A percentile compares a stretch with the other conserved stretches of the same genome.
Evolutionary conservation across 2,113 vertebrate genomes (phyloP).

Genomic region (Emydura subglobosa): DNA sequence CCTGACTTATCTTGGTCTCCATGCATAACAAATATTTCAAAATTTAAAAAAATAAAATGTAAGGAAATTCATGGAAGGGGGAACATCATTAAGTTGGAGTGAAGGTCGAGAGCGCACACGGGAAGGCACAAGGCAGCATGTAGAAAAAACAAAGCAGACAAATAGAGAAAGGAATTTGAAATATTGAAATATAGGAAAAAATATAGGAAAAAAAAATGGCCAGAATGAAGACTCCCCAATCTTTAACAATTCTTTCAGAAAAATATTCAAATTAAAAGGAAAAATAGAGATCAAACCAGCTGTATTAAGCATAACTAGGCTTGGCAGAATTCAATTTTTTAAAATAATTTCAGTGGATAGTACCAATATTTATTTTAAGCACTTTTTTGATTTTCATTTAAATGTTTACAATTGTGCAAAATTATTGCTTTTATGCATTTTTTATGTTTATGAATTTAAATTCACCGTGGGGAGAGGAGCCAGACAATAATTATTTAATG

Average conservation of each 20-base stretch:
- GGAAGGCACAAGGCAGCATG: background rate
- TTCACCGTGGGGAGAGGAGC: background rate
- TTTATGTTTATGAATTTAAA: background rate
- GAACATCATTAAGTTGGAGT: background rate
- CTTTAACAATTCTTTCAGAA: constrained; percentile 41
- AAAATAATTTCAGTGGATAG: background rate
- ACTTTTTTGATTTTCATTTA: background rate
- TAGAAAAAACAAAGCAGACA: background rate
- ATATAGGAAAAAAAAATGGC: constrained; percentile 18
- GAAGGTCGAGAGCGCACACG: background rate
- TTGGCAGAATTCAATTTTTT: background rate
- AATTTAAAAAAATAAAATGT: background rate
- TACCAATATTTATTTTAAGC: background rate
- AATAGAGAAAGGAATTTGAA: constrained; percentile 44
- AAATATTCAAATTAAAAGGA: constrained; percentile 48
- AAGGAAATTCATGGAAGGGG: background rate
- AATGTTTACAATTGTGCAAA: background rate
- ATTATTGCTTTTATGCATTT: background rate
- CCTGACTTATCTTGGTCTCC: background rate
- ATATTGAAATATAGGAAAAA: constrained; percentile 12
- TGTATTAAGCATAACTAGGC: constrained; percentile 46
- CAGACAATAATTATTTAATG: background rate
- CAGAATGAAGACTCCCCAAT: background rate
- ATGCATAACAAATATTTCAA: fast-evolving
- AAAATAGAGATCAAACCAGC: constrained; percentile 54